Percentiles rank a stretch among this genome's conserved stretches.
These are phyloP conservation scores for Anarhynchus alexandrinus DNA, from an alignment of 2,113 vertebrate species.

Conservation along the genomic window DNA sequence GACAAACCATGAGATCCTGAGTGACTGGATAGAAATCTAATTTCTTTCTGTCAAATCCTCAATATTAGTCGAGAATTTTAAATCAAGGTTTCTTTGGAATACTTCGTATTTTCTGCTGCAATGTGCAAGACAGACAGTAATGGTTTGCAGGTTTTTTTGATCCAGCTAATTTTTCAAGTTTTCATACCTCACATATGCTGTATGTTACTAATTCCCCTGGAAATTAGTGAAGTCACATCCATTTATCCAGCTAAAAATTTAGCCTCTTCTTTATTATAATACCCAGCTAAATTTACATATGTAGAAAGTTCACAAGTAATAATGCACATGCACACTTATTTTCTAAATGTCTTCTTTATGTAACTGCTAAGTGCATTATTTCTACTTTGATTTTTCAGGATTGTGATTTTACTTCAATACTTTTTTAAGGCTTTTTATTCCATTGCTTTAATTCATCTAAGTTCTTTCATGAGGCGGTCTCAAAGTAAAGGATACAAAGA, in stretches of 20 bases:
- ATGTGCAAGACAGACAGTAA: background rate
- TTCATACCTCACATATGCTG: background rate
- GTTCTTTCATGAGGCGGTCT: background rate
- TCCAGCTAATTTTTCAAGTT: background rate
- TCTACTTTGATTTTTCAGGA: background rate
- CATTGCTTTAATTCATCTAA: background rate
- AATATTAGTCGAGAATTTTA: background rate
- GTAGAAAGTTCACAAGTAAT: background rate
- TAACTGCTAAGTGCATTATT: background rate
- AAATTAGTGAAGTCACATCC: background rate
- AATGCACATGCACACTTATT: background rate
- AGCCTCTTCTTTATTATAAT: background rate
- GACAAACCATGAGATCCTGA: background rate
- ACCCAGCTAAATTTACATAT: background rate
- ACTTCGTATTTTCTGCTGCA: background rate
- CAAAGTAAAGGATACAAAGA: background rate
- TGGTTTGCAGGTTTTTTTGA: background rate
- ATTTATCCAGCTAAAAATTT: background rate
- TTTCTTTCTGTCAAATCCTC: background rate
- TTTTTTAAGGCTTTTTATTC: background rate
- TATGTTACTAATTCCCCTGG: background rate
- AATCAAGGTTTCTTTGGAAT: background rate
- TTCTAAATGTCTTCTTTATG: background rate
- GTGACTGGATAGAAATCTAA: background rate
- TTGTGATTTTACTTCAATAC: background rate